Evolutionary conservation across 2,888 invertebrate species (phyloP).

Genomic region (Drosophila nr. fundita): DNA sequence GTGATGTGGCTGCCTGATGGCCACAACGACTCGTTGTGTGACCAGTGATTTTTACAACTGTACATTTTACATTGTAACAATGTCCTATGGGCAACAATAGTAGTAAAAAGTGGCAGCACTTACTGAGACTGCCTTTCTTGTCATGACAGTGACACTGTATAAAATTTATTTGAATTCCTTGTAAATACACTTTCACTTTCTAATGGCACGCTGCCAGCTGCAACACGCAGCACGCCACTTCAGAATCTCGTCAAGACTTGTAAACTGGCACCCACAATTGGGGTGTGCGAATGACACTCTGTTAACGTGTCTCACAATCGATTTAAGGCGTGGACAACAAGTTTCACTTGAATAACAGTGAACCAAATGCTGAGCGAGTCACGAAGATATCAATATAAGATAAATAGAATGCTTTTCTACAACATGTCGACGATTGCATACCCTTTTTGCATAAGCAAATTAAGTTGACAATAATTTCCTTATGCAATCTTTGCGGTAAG

Average conservation of each 20-base stretch:
- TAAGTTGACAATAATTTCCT: not conserved
- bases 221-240: constrained; percentile 28
- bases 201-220: constrained; percentile 11
- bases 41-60: not conserved
- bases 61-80: not conserved
- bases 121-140: not conserved
- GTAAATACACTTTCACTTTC: constrained; percentile 45
- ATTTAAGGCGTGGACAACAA: constrained; percentile 72
- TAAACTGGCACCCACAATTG: constrained; percentile 21
- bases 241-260: constrained; percentile 36
- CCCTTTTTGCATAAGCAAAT: not conserved
- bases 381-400: constrained; percentile 26
- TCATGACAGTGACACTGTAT: constrained; percentile 1
- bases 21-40: not conserved
- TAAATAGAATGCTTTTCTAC: not conserved
- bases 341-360: constrained; percentile 65
- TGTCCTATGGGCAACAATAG: not conserved
- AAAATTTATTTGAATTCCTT: constrained; percentile 9
- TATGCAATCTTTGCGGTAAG: not conserved
- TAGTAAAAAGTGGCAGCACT: not conserved
- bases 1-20: not conserved
- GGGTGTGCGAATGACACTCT: constrained; percentile 36
- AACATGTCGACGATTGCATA: not conserved
- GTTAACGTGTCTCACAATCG: constrained; percentile 50
- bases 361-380: constrained; percentile 35